phyloP scores from a whole-genome alignment of 2,113 vertebrate species.

The Mesitornis unicolor region DNA sequence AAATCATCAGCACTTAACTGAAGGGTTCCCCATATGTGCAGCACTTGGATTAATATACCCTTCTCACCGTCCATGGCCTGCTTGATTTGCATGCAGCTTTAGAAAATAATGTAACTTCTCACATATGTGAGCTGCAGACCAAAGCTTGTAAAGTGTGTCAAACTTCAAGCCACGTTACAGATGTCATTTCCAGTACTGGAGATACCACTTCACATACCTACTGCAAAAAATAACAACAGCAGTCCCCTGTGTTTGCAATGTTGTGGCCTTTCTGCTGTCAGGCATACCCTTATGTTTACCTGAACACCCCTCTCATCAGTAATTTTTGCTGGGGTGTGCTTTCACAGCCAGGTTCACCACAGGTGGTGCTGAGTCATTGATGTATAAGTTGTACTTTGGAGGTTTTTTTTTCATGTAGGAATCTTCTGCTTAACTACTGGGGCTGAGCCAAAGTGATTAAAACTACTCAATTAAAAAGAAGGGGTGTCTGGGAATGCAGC shows the following conservation, averaged over 20 bases:
- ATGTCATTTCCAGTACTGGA: not conserved
- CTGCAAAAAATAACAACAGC: not conserved
- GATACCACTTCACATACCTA: not conserved
- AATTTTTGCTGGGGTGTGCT: not conserved
- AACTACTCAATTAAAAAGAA: constrained; percentile 1
- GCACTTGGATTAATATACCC: not conserved
- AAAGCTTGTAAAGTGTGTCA: not conserved
- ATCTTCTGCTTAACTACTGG: not conserved
- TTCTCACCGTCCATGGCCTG: not conserved
- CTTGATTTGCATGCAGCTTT: not conserved
- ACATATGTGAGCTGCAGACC: not conserved
- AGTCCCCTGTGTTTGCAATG: not conserved
- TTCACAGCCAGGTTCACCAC: not conserved
- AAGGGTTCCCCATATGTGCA: not conserved
- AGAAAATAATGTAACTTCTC: not conserved
- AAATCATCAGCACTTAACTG: not conserved
- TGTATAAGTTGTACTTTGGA: not conserved
- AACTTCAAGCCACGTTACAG: not conserved
- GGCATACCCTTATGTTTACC: not conserved
- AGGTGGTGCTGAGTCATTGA: not conserved
- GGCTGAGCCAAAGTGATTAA: constrained; percentile 6
- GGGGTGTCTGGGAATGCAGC: not conserved
- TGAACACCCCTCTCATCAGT: not conserved
- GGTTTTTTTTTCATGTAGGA: not conserved
- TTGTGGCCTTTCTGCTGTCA: not conserved